phyloP scores from a whole-genome alignment of 2,113 vertebrate species.

The Gobio gobio region DNA sequence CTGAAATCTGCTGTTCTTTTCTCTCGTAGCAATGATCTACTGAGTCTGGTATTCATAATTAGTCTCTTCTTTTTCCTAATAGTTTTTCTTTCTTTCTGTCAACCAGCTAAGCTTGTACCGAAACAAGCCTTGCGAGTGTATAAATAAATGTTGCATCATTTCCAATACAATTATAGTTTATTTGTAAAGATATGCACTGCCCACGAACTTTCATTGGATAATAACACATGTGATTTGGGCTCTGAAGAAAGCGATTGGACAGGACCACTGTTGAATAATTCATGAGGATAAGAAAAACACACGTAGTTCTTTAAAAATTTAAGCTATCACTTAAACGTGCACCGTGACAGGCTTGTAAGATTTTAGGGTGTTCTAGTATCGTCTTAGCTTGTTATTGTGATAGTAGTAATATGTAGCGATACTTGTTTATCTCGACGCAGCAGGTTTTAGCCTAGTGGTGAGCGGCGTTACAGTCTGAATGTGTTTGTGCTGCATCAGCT shows the following conservation, averaged over 20 bases:
- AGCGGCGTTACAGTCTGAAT: conserved; percentile 28
- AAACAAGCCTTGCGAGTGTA: neutral
- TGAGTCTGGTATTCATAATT: neutral
- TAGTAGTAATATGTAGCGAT: conserved; percentile 5
- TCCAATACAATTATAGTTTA: neutral
- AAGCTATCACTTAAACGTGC: neutral
- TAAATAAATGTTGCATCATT: conserved; percentile 20
- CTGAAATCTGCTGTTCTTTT: neutral
- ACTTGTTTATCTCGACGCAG: conserved; percentile 9
- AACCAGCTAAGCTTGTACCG: neutral
- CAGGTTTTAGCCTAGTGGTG: conserved; percentile 30
- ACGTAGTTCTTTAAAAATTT: neutral
- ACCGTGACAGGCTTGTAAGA: neutral
- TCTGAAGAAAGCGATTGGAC: neutral
- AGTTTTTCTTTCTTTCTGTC: neutral
- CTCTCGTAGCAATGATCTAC: neutral
- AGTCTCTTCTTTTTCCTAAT: neutral
- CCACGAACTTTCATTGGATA: conserved; percentile 24
- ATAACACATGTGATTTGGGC: neutral
- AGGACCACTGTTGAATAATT: neutral
- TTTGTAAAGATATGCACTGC: conserved; percentile 6
- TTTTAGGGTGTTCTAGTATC: neutral
- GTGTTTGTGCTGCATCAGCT: conserved; percentile 44
- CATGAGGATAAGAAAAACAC: neutral
- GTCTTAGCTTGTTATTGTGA: neutral